Percentiles rank a stretch among this genome's conserved stretches.
These are phyloP conservation scores for Vulpes lagopus DNA, from an alignment of 2,113 vertebrate species.

Conservation along the genomic window DNA sequence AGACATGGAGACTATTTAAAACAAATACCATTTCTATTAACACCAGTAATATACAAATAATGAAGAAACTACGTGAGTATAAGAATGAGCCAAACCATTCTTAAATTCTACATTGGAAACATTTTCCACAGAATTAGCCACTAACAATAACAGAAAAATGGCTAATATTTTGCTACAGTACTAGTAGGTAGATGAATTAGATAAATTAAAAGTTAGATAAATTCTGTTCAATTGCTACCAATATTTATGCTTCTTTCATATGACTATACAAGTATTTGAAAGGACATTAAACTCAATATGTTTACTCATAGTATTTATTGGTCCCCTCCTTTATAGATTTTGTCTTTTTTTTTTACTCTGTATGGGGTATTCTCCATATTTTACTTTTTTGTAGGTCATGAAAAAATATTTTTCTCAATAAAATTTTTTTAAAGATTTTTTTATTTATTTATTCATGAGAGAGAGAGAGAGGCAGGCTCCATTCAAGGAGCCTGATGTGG, in stretches of 20 bases:
- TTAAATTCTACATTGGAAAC: not conserved
- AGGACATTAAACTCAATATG: not conserved
- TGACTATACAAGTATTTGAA: not conserved
- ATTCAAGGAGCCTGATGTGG: too few species aligned
- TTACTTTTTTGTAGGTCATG: not conserved
- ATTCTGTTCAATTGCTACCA: not conserved
- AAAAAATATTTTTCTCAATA: slow-evolving; percentile 62
- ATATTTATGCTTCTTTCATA: not conserved
- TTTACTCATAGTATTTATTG: not conserved
- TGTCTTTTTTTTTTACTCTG: not conserved
- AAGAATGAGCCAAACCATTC: not conserved
- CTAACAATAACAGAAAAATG: not conserved
- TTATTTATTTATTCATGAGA: too few species aligned
- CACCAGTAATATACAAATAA: not conserved
- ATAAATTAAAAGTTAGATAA: not conserved
- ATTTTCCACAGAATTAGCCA: not conserved
- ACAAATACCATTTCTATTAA: not conserved
- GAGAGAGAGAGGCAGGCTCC: too few species aligned
- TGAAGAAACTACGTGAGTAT: not conserved
- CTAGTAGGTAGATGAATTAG: not conserved
- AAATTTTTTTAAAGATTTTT: slow-evolving; percentile 30
- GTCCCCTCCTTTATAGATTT: not conserved
- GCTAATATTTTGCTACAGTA: not conserved
- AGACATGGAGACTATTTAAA: not conserved
- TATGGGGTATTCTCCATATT: not conserved